phyloP scores from a whole-genome alignment of 2,113 vertebrate genomes.

The Helogale parvula region DNA sequence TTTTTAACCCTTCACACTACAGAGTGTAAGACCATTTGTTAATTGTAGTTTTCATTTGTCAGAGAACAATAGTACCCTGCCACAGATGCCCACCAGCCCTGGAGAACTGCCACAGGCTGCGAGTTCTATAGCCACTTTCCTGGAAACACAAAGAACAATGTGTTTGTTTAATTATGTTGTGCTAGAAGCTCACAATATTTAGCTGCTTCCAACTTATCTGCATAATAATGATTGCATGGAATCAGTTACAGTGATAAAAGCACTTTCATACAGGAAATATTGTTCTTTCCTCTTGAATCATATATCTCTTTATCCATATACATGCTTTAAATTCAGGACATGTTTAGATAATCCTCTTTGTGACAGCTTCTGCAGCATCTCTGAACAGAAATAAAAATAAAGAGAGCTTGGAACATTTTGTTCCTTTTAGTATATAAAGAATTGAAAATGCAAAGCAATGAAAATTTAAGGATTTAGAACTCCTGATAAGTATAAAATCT shows the following conservation, averaged over 20 bases:
- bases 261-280: conserved; percentile 8
- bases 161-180: conserved; percentile 69
- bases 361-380: conserved; percentile 61
- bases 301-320: conserved; percentile 45
- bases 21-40: conserved; percentile 9
- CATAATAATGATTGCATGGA: conserved; percentile 63
- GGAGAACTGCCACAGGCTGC: conserved; percentile 3
- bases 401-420: conserved; percentile 64
- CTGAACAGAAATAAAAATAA: conserved; percentile 67
- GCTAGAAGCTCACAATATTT: conserved; percentile 56
- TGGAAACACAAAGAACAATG: conserved; percentile 50
- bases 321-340: conserved; percentile 64
- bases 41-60: conserved; percentile 25
- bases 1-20: not conserved
- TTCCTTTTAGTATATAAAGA: conserved; percentile 67
- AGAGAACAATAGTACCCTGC: conserved; percentile 21
- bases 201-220: conserved; percentile 57
- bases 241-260: conserved; percentile 55
- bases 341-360: conserved; percentile 68
- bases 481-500: conserved; percentile 65
- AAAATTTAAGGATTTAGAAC: conserved; percentile 75
- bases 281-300: conserved; percentile 54
- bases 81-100: not conserved
- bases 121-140: conserved; percentile 3
- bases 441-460: conserved; percentile 61